Evolutionary conservation across 2,888 invertebrate species (phyloP).

Genomic region (Oasisia sp.): DNA sequence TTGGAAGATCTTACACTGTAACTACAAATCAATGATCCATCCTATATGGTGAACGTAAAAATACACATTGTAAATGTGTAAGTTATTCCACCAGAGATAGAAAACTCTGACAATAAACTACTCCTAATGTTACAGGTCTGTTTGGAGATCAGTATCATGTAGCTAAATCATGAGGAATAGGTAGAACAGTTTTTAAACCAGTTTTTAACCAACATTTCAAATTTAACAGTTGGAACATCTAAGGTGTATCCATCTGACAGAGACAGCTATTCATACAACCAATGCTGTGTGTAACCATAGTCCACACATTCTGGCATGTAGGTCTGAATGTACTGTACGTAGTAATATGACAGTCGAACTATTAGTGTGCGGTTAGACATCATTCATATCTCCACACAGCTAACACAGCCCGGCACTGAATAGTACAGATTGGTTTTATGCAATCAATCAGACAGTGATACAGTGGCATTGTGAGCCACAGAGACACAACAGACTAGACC

Average conservation of each 20-base stretch:
- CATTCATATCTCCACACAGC: not conserved
- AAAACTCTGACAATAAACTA: too few species aligned
- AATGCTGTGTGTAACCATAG: not conserved
- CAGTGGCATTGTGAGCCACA: not conserved
- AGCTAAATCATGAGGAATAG: not conserved
- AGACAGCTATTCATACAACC: not conserved
- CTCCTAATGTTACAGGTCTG: too few species aligned
- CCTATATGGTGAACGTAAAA: too few species aligned
- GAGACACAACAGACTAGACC: not conserved
- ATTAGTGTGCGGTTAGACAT: not conserved
- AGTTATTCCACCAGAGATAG: too few species aligned
- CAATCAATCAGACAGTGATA: not conserved
- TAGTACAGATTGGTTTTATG: not conserved
- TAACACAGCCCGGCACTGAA: not conserved
- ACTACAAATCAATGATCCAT: too few species aligned
- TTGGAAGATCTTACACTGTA: too few species aligned
- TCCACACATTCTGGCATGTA: not conserved
- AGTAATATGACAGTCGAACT: not conserved
- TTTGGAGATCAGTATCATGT: not conserved
- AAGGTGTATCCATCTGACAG: not conserved
- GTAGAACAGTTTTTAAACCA: not conserved
- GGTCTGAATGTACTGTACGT: not conserved
- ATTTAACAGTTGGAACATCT: not conserved
- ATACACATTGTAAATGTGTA: too few species aligned
- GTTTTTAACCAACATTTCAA: not conserved